Percentiles rank a stretch among this genome's conserved stretches.
phyloP scores from a whole-genome alignment of 2,797 vertebrate genomes.

The Knipowitschia caucasica region DNA sequence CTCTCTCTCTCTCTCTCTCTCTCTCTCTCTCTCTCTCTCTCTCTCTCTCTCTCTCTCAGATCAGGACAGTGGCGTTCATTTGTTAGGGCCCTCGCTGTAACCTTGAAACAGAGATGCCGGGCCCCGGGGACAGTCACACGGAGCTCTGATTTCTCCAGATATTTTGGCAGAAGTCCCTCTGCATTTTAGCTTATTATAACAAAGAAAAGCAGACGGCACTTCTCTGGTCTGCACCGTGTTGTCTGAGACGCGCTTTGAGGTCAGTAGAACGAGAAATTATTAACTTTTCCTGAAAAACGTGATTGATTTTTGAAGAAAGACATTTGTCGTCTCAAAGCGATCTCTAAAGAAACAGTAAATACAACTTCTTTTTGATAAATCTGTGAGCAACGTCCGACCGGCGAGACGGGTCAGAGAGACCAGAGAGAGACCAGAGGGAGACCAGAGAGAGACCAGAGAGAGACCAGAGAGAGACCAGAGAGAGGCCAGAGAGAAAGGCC shows the following conservation, averaged over 20 bases:
- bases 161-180: constrained; percentile 7
- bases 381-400: too few relatives aligned
- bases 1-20: too few relatives aligned
- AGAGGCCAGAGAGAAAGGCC: too few relatives aligned
- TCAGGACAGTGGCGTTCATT: constrained; percentile 11
- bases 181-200: constrained; percentile 8
- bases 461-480: too few relatives aligned
- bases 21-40: too few relatives aligned
- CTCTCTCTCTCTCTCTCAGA: neutral
- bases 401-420: too few relatives aligned
- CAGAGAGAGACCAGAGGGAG: too few relatives aligned
- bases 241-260: constrained; percentile 4
- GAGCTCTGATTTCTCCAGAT: constrained; percentile 20
- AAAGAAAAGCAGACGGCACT: constrained; percentile 3
- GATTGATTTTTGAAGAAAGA: constrained; percentile 9
- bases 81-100: constrained; percentile 8
- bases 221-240: constrained; percentile 1
- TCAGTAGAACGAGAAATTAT: constrained; percentile 6
- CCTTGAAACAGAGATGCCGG: constrained; percentile 10
- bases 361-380: too few relatives aligned
- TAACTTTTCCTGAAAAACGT: constrained; percentile 9
- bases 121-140: constrained; percentile 31
- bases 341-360: too few relatives aligned
- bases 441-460: too few relatives aligned
- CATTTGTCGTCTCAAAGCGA: too few relatives aligned